Evolutionary conservation across 1,140 invertebrate species (phyloP), one percentile per base, ranked within the genome.

Genomic region (Pseudomyrmex pallidus): DNA sequence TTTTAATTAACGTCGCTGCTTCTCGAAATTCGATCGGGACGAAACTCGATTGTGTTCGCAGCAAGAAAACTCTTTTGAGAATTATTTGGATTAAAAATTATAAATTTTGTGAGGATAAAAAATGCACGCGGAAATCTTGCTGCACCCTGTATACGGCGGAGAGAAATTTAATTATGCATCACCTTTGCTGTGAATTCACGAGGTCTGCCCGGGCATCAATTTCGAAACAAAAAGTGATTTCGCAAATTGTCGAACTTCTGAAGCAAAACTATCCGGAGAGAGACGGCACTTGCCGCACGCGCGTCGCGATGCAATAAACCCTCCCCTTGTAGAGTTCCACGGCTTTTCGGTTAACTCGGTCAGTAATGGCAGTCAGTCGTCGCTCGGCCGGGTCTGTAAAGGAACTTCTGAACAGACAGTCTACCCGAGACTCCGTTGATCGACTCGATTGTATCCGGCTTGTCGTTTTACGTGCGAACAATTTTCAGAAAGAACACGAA

Each of bases 281-380:
- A 80, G 76, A 80, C 66, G 76, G 76, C 66, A 70, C 56, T 80
- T 80, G 17, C 20, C 44, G 72, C 35, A 7, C 35, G 35, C 35
- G 35, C 62, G 82, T 83, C 85, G 86, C 73, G 67, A 52, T 54
- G 78, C 48, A 72, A 72, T 86, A 83, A 86, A 86, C 59, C 62
- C 67, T 35, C 35, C 5, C 35, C 35, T 35, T 35, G 17, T 50
- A 22, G 15, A 57, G 48, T 84, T 85, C 85, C 80, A n/a, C 72
- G 67, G 80, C 66, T 77, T 35, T 35, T 83, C 73, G 20, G 86
- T 86, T 87, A 86, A 76, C 72, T 86, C 80, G 61, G 61, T 59
- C 57, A 67, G 77, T 50, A 86, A 86, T 86, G 64, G 73, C 67
- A 78, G 72, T 84, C 85, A 50, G 74, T 35, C 35, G 35, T 35